Base-by-base conservation (phyloP, 2,113 vertebrate genomes). In the Pelusios castaneus region DNA sequence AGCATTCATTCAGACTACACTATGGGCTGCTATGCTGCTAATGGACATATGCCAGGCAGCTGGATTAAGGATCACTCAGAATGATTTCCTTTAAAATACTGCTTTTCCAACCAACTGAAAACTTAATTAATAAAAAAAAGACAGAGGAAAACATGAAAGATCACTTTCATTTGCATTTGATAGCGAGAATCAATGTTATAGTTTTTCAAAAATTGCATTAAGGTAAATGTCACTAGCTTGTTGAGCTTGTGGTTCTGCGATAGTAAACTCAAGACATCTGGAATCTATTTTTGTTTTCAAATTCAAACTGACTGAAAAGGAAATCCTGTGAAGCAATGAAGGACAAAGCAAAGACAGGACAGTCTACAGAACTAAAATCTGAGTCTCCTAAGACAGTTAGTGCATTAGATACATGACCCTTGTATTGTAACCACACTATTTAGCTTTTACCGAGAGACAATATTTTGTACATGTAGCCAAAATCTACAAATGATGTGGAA, bases 281-380 rank as follows among this genome's bases (percentile, higher is more conserved):
- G 97, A 97, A 96, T 95, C 70, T 82, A 93, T 98, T 96, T 96
- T 90, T 73, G n/a, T 92, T 97, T 97, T 86, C 79, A 95, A 98
- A 97, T 92, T 95, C 45, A 85, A 56, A 95, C 89, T 95, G 73
- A 91, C 92, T 93, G 51, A 17, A 45, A 85, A 58, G 31, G 2
- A 88, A 3, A 11, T 11, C 80, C 93, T 84, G 31, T 43, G 84
- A 91, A 77, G 27, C 94, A 95, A 67, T 84, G 91, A 95, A 75
- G 52, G 91, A 92, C 84, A 43, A 92, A 43, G 82, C 55, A 84
- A 91, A 94, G 60, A 92, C 85, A 80, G 93, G 95, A 80, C 51
- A 95, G 86, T 73, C 3, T 82, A 19, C 86, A 88, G 86, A 96
- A 45, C 0, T 5, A 82, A 85, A 92, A 89, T 88, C 12, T 79